Base-by-base conservation (phyloP, 2,888 invertebrate species). In the Aphodius granarius region DNA sequence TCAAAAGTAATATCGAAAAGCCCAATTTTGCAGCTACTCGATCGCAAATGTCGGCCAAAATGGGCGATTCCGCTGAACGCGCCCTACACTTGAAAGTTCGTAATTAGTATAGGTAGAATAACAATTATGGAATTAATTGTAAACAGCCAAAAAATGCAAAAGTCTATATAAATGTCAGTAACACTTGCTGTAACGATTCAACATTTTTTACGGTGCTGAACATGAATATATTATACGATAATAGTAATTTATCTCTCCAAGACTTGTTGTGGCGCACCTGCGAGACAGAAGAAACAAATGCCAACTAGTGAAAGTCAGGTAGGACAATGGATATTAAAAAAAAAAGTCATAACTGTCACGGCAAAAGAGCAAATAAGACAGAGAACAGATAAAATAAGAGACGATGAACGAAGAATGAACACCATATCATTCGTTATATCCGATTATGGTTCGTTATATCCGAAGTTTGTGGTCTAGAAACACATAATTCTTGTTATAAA, bases 261-360 rank as follows among this genome's bases (percentile, higher is more conserved):
- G 43, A 43, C 16, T 72, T 72, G 20, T 73, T 19, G 63, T 63
- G 18, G 19, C 17, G 20, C 73, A 22, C 22, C 21, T 16, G 18
- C 21, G 63, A 66, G 15, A 19, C 9, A 66, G 20, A n/a, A 66
- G 66, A 66, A 66, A 66, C 20, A 66, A 21, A 66, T 66, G 66
- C 21, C 66, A 66, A 66, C 21, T 16, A 21, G 66, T 66, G 66
- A 66, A 66, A 66, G n/a, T 66, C 21, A 6, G 43, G 43, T 13
- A 43, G 43, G 9, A 43, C 43, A 43, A 43, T 43, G 43, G 9
- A 43, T 43, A 43, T 43, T 43, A 23, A 5, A 5, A 5, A 43
- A 9, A 43, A 43, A 6, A 43, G 43, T 13, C 13, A 43, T 13
- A 1, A 43, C 0, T 43, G 43, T 43, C 43, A 43, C 43, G 13